Base-by-base conservation (phyloP, 1,140 invertebrate species). In the Holcopasites calliopsidis region DNA sequence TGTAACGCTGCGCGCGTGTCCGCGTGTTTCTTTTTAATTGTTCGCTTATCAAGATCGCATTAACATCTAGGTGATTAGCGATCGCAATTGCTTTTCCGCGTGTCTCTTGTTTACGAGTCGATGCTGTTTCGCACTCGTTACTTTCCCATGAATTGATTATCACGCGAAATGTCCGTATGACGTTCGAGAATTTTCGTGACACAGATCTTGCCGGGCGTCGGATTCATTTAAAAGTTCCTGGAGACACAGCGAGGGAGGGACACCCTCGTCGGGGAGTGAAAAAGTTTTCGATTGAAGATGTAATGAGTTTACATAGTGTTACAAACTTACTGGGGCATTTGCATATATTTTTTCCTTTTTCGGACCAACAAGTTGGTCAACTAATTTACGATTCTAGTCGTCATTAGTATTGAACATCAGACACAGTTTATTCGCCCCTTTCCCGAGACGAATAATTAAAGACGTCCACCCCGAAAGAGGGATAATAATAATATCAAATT, bases 1-100 rank as follows among this genome's bases (percentile, higher is more conserved):
- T 50, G 40, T 66, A 68, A 73, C 61, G 33, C 54, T 13, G n/a
- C 33, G 28, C 71, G 35, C 71, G 71, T 73, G 49, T 55, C 49
- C 38, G n/a, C 16, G 8, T 21, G 50, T 18, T 26, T 4, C 18
- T 13, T 11, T 26, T 16, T 10, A 7, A 11, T 65, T 50, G 33
- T 66, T 52, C 13, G 18, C n/a, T n/a, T n/a, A n/a, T n/a, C n/a
- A n/a, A n/a, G n/a, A n/a, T n/a, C n/a, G n/a, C n/a, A n/a, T n/a
- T n/a, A n/a, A n/a, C n/a, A n/a, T n/a, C n/a, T n/a, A n/a, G n/a
- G n/a, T n/a, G n/a, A n/a, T n/a, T n/a, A n/a, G n/a, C n/a, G n/a
- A n/a, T n/a, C n/a, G n/a, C n/a, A n/a, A n/a, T n/a, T n/a, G n/a
- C n/a, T n/a, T n/a, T n/a, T n/a, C n/a, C 8, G 18, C 8, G 3